phyloP scores from a whole-genome alignment of 2,113 vertebrate species.

The Amblyopsis rosae region DNA sequence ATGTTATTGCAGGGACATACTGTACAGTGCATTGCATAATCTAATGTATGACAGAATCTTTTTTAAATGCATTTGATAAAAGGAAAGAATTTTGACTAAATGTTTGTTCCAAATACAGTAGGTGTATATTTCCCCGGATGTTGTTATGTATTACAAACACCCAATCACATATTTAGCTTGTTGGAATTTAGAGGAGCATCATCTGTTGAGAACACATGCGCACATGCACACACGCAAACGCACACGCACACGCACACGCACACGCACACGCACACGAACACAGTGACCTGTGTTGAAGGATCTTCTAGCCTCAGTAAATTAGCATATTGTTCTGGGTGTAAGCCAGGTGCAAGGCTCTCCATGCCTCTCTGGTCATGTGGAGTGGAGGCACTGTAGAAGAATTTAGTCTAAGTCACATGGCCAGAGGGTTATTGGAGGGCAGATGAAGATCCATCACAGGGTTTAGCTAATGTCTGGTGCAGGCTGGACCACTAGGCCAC shows the following conservation, averaged over 20 bases:
- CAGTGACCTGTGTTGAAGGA: conserved; percentile 2
- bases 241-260: neutral
- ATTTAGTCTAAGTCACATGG: conserved; percentile 36
- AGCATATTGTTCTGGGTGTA: conserved; percentile 1
- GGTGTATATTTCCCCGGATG: neutral
- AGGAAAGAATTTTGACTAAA: neutral
- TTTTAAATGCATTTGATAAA: conserved; percentile 15
- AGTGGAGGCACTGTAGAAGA: neutral
- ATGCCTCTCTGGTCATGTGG: conserved; percentile 16
- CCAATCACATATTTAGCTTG: neutral
- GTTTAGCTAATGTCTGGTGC: conserved; percentile 39
- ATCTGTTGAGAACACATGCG: neutral
- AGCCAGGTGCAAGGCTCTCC: conserved; percentile 13
- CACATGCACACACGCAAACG: too few relatives aligned
- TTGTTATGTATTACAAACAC: neutral
- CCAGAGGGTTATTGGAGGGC: conserved; percentile 48
- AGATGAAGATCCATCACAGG: conserved; percentile 67
- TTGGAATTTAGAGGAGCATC: neutral
- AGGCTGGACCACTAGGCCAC: conserved; percentile 67
- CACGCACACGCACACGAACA: neutral
- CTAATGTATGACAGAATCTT: neutral
- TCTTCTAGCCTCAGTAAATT: neutral
- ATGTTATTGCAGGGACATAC: conserved; percentile 39
- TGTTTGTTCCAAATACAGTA: neutral
- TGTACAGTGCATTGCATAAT: conserved; percentile 9